Conservation (phyloP, 1,140 invertebrate genomes). For the Cydia pomonella region DNA sequence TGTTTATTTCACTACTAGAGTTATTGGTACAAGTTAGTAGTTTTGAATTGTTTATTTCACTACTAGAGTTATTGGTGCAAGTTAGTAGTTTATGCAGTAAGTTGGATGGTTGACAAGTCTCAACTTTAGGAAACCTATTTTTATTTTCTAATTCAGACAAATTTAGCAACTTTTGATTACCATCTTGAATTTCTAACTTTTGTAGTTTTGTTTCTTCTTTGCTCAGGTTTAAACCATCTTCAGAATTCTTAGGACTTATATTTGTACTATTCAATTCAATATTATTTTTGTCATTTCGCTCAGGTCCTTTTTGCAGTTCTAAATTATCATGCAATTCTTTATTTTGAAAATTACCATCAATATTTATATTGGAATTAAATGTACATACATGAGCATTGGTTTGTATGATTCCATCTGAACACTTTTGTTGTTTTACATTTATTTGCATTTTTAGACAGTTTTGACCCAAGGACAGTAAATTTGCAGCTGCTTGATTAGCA, state of each 20-base stretch:
- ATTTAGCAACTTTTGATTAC: not conserved
- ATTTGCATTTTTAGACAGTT: not conserved
- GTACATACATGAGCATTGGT: not conserved
- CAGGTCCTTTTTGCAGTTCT: not conserved
- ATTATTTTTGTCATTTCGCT: not conserved
- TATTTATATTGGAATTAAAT: not conserved
- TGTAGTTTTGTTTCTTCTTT: not conserved
- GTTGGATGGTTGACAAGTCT: not conserved
- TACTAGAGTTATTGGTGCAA: not conserved
- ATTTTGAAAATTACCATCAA: not conserved
- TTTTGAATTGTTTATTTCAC: slow-evolving; percentile 34
- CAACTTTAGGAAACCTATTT: not conserved
- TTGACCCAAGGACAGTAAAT: not conserved
- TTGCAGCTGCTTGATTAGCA: not conserved
- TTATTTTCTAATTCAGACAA: not conserved
- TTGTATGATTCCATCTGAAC: not conserved
- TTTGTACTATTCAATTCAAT: slow-evolving; percentile 1
- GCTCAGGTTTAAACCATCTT: not conserved
- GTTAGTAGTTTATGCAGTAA: slow-evolving; percentile 19
- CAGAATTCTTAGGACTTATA: not conserved
- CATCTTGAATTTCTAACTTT: not conserved
- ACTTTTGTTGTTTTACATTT: not conserved
- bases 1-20: slow-evolving; percentile 34
- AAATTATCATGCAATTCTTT: not conserved
- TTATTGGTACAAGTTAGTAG: not conserved